A percentile compares a stretch with the other conserved stretches of the same genome.
These are phyloP conservation scores for Clamator glandarius DNA, from an alignment of 2,797 vertebrate species.

Conservation along the genomic window DNA sequence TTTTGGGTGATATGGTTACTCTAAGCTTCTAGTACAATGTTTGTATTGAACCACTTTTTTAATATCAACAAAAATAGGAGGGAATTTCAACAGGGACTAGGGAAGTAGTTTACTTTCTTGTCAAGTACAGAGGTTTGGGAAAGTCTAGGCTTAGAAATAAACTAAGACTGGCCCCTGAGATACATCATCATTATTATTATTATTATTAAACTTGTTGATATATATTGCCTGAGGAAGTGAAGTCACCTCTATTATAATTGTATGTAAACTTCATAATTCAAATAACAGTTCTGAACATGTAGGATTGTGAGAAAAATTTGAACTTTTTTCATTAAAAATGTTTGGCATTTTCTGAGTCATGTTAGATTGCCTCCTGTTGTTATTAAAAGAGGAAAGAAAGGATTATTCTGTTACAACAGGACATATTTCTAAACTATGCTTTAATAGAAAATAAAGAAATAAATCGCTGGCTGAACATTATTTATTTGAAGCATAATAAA, in stretches of 20 bases:
- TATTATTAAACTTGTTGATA: slow-evolving; percentile 15
- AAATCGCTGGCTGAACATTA: neutral
- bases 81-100: neutral
- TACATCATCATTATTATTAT: neutral
- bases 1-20: neutral
- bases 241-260: slow-evolving; percentile 36
- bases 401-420: slow-evolving; percentile 9
- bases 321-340: slow-evolving; percentile 62
- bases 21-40: neutral
- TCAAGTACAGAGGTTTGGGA: neutral
- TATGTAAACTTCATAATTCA: slow-evolving; percentile 24
- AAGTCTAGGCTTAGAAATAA: neutral
- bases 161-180: neutral
- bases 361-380: slow-evolving; percentile 26
- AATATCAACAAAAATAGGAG: neutral
- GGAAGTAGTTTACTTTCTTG: neutral
- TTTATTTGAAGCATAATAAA: slow-evolving; percentile 47
- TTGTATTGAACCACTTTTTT: neutral
- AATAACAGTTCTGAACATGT: neutral
- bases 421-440: slow-evolving; percentile 2
- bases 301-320: slow-evolving; percentile 70
- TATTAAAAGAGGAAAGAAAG: slow-evolving; percentile 2
- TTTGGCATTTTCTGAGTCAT: slow-evolving; percentile 47
- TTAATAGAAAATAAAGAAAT: slow-evolving; percentile 39
- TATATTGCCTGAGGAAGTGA: slow-evolving; percentile 32